Evolutionary conservation across 2,113 vertebrate genomes (phyloP).

Genomic region (Tonatia bakeri): DNA sequence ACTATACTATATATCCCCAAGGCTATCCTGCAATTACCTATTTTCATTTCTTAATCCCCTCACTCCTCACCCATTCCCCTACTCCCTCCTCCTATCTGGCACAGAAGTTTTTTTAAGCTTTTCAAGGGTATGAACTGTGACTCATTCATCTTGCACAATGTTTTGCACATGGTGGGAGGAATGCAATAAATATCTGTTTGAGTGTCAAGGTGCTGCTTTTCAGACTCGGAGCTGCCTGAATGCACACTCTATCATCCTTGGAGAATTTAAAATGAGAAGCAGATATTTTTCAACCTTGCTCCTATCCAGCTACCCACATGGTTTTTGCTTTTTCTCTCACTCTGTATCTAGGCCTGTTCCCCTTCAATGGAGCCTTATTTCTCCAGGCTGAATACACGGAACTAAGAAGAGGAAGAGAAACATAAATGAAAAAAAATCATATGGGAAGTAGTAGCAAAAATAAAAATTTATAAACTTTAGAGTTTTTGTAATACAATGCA

Average conservation of each 20-base stretch:
- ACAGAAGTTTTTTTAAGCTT: not conserved
- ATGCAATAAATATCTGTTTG: slow-evolving; percentile 18
- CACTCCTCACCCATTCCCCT: too few species aligned
- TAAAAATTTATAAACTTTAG: not conserved
- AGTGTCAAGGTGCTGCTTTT: slow-evolving; percentile 34
- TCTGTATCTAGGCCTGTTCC: not conserved
- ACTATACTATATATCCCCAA: too few species aligned
- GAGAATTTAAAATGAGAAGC: not conserved
- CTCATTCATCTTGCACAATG: not conserved
- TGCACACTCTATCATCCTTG: not conserved
- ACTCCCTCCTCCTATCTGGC: too few species aligned
- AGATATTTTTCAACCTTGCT: not conserved
- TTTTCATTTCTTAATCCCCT: too few species aligned
- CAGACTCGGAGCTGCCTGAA: not conserved
- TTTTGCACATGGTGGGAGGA: not conserved
- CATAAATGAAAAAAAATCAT: not conserved
- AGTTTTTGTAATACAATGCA: not conserved
- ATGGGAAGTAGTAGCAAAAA: not conserved
- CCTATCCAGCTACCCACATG: not conserved
- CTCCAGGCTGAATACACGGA: not conserved
- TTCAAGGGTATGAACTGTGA: not conserved
- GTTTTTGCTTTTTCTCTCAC: not conserved
- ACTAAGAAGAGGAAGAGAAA: slow-evolving; percentile 30
- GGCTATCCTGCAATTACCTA: too few species aligned
- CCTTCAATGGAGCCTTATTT: not conserved